Conservation (phyloP, 1,140 invertebrate genomes). For the Penaeus vannamei region DNA sequence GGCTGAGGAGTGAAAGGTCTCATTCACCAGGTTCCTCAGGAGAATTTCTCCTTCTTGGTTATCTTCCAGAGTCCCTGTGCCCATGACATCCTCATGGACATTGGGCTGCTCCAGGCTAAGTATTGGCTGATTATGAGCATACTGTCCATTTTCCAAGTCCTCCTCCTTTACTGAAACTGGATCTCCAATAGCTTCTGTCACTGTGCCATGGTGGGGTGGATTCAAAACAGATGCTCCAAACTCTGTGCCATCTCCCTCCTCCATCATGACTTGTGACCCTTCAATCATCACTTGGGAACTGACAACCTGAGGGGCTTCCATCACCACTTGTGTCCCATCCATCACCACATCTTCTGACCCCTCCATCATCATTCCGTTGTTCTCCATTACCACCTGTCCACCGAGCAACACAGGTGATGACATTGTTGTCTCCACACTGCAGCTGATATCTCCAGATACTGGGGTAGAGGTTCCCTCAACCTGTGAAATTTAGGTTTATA, state of each 20-base stretch:
- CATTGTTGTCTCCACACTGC: constrained; percentile 10
- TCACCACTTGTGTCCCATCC: constrained; percentile 37
- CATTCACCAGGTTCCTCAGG: constrained; percentile 44
- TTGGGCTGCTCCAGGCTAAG: constrained; percentile 29
- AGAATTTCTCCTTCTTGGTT: constrained; percentile 40
- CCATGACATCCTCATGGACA: no score
- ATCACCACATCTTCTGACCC: constrained; percentile 18
- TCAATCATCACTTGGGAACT: no score
- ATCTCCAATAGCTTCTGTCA: not conserved
- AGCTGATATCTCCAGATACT: not conserved
- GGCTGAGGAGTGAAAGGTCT: constrained; percentile 40
- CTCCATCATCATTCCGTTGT: constrained; percentile 10
- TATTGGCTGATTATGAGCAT: constrained; percentile 51
- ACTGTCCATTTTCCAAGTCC: constrained; percentile 34
- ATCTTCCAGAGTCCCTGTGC: not conserved
- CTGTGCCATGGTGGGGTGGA: constrained; percentile 3
- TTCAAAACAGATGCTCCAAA: not conserved
- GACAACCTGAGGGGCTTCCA: constrained; percentile 9
- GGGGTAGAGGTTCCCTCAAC: constrained; percentile 36
- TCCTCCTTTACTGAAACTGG: constrained; percentile 38
- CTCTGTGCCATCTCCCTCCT: constrained; percentile 6
- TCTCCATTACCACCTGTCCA: constrained; percentile 40
- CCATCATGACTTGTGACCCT: constrained; percentile 32
- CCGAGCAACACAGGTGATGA: constrained; percentile 17
- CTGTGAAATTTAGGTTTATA: constrained; percentile 1